Percentiles rank a stretch among this genome's conserved stretches.
Evolutionary conservation across 1,140 invertebrate species (phyloP).

Genomic region (Ectropis grisescens): DNA sequence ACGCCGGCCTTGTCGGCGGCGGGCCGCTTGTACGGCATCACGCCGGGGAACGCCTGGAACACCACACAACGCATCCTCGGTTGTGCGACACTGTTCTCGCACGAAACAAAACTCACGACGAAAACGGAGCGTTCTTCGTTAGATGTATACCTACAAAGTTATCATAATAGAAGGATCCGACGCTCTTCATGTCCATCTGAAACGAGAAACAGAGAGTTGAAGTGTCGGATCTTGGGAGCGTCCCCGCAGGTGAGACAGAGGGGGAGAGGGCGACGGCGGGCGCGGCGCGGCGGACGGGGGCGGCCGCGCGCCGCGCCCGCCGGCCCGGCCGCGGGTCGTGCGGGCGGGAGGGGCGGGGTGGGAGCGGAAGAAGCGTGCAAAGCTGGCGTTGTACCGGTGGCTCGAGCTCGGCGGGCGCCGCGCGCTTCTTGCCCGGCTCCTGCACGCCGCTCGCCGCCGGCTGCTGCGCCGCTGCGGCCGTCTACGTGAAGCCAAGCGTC

Average conservation of each 20-base stretch:
- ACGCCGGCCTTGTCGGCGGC: constrained; percentile 95
- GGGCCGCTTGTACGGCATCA: constrained; percentile 92
- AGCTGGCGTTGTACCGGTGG: constrained; percentile 58
- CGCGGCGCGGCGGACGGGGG: constrained; percentile 28
- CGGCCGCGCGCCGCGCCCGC: constrained; percentile 31
- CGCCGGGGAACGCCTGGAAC: constrained; percentile 92
- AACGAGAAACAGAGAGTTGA: constrained; percentile 69
- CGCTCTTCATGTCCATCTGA: constrained; percentile 94
- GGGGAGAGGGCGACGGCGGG: constrained; percentile 24
- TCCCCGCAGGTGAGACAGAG: constrained; percentile 32
- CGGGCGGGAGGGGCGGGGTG: constrained; percentile 27
- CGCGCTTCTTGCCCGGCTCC: constrained; percentile 61
- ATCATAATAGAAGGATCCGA: constrained; percentile 94
- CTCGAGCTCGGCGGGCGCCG: constrained; percentile 61
- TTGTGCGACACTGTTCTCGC: too few species aligned
- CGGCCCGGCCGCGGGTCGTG: constrained; percentile 32
- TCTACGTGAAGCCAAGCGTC: constrained; percentile 70
- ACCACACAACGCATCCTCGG: constrained; percentile 1
- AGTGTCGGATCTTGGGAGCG: constrained; percentile 31
- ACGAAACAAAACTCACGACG: too few species aligned
- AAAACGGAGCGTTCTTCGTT: not conserved
- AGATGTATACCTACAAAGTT: constrained; percentile 87
- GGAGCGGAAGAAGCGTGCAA: constrained; percentile 51
- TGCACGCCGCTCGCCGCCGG: constrained; percentile 53
- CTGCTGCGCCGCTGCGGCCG: constrained; percentile 60